A percentile compares a stretch with the other conserved stretches of the same genome.
Conservation (phyloP, 1,140 invertebrate genomes). For the Heliconius congener region DNA sequence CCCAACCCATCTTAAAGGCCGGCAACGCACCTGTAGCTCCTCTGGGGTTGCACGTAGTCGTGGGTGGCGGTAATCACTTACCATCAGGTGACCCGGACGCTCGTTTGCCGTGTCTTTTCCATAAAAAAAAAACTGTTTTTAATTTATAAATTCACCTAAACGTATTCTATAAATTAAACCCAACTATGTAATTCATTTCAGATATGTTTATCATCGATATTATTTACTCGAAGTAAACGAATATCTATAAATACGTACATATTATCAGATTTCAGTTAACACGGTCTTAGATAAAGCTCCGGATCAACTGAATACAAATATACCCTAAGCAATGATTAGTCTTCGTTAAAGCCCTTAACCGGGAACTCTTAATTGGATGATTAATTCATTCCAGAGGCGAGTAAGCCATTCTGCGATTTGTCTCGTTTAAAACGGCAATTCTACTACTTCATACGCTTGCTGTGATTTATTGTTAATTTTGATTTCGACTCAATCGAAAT, state of each 20-base stretch:
- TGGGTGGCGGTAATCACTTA: too few species aligned
- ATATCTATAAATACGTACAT: not conserved
- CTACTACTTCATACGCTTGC: not conserved
- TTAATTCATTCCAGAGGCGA: slow-evolving; percentile 36
- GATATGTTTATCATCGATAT: too few species aligned
- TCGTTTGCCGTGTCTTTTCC: too few species aligned
- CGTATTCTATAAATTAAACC: too few species aligned
- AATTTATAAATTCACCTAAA: too few species aligned
- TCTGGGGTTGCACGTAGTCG: too few species aligned
- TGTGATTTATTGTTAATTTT: not conserved
- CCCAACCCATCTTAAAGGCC: too few species aligned
- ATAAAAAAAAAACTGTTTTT: too few species aligned
- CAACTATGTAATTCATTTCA: too few species aligned
- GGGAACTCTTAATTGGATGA: slow-evolving; percentile 41
- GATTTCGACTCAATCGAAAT: not conserved
- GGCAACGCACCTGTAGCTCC: too few species aligned
- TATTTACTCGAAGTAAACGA: not conserved
- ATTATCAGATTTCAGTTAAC: not conserved
- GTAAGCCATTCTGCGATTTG: slow-evolving; percentile 37
- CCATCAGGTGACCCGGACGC: too few species aligned
- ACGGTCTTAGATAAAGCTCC: not conserved
- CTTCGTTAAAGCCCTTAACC: slow-evolving; percentile 40
- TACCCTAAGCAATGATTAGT: slow-evolving; percentile 34
- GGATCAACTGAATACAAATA: not conserved
- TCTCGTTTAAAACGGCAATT: slow-evolving; percentile 31